Conservation (phyloP, 2,797 vertebrate genomes). For the Chelidonichthys spinosus region DNA sequence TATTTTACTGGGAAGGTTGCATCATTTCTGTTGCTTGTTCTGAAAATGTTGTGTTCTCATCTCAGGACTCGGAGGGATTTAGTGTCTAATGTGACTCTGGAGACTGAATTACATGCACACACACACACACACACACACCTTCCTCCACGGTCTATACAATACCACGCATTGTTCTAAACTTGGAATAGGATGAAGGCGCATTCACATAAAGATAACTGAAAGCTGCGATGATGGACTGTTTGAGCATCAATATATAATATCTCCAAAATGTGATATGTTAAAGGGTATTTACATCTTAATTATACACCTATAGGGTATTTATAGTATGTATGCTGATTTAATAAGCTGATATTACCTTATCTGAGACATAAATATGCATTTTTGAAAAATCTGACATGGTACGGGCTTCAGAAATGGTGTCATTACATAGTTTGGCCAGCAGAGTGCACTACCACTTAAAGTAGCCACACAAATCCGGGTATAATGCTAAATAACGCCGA, state of each 20-base stretch:
- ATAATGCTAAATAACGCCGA: no score
- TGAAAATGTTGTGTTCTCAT: constrained; percentile 36
- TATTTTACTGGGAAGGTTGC: constrained; percentile 34
- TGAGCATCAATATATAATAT: neutral
- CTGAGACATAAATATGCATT: no score
- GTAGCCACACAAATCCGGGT: no score
- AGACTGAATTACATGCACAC: constrained; percentile 14
- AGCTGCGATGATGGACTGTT: neutral
- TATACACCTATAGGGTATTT: neutral
- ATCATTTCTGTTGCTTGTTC: constrained; percentile 30
- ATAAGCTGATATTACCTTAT: no score
- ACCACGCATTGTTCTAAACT: neutral
- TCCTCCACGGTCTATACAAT: constrained; percentile 13
- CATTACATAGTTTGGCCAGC: no score
- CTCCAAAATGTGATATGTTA: neutral
- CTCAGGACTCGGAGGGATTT: constrained; percentile 44
- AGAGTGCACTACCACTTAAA: no score
- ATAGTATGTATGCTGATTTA: neutral
- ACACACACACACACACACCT: constrained; percentile 7
- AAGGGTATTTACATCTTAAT: neutral
- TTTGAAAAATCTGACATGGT: no score
- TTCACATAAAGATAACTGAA: neutral
- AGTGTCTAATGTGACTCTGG: constrained; percentile 50
- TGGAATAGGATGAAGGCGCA: neutral
- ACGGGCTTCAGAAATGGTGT: no score